Base-by-base conservation (phyloP, 2,888 invertebrate genomes). In the Stegana nigrithorax region DNA sequence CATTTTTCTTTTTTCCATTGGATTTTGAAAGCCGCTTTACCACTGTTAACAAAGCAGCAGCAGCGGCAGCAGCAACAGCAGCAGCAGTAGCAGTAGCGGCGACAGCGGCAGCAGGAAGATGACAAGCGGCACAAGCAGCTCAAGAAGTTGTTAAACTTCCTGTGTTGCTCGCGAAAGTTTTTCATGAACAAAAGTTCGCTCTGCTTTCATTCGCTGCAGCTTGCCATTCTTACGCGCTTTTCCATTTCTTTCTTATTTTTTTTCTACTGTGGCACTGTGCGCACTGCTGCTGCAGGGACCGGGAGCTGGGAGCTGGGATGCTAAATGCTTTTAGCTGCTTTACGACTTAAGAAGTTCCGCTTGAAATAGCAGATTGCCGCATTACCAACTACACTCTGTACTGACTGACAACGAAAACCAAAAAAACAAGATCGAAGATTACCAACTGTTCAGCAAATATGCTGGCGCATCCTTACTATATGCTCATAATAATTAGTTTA, bases 81-180 rank as follows among this genome's bases (percentile, higher is more conserved):
- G 66, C 67, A 65, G 67, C 71, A 73, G 69, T 64, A 51, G 27
- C 51, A 68, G 63, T 68, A 72, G 77, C 65, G 75, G 14, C 29
- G 23, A 12, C 27, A 59, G n/a, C 27, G 55, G 14, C 51, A 39
- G 23, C 10, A 25, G 36, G 10, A 7, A 12, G 32, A 29, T 32
- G 32, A 17, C 27, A 75, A 75, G 75, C 75, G 7, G 26, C 51
- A 17, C n/a, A 29, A 53, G 53, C 53, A 8, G 53, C 53, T 53
- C 32, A 53, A 53, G 32, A 21, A 53, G 45, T 45, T 45, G 7
- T 45, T 17, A 17, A 45, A 42, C 27, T 51, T 29, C 10, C 19
- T 29, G 53, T 32, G 21, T 47, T 21, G 12, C 25, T 6, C 19
- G 57, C 57, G 27, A 63, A 75, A 75, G 74, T 66, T 74, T 76